Conservation (phyloP, 1,140 invertebrate species). For the Tetraneura akinire region DNA sequence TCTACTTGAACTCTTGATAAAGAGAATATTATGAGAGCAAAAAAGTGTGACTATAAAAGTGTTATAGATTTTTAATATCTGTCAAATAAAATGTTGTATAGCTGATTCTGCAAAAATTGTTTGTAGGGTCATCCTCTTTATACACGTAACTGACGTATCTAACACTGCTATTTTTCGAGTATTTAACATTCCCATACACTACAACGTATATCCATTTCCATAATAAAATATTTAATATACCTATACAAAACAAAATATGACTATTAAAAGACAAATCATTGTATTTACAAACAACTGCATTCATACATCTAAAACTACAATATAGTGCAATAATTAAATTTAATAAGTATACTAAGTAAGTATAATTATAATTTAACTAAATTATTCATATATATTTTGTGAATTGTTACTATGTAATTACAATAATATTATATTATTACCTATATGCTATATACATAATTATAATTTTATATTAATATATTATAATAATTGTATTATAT, state of each 20-base stretch:
- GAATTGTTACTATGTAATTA: too few relatives aligned
- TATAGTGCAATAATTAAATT: too few relatives aligned
- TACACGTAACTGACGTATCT: background rate
- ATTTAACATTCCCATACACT: conserved; percentile 17
- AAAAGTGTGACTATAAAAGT: background rate
- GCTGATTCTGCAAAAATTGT: conserved; percentile 27
- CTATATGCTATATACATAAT: too few relatives aligned
- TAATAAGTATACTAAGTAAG: too few relatives aligned
- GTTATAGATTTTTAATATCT: conserved; percentile 15
- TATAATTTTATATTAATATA: too few relatives aligned
- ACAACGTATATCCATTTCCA: too few relatives aligned
- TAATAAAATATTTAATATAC: too few relatives aligned
- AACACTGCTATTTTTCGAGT: background rate
- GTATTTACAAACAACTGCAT: background rate
- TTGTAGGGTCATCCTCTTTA: background rate
- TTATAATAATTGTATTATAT: too few relatives aligned
- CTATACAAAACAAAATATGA: background rate
- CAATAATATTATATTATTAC: too few relatives aligned
- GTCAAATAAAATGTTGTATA: conserved; percentile 22
- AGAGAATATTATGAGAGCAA: background rate
- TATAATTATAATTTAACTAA: too few relatives aligned
- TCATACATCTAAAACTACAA: too few relatives aligned
- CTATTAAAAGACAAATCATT: background rate
- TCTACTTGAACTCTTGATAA: background rate
- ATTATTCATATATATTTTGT: too few relatives aligned